phyloP scores from a whole-genome alignment of 2,113 vertebrate genomes.

The Tenebrosternarchus preto region DNA sequence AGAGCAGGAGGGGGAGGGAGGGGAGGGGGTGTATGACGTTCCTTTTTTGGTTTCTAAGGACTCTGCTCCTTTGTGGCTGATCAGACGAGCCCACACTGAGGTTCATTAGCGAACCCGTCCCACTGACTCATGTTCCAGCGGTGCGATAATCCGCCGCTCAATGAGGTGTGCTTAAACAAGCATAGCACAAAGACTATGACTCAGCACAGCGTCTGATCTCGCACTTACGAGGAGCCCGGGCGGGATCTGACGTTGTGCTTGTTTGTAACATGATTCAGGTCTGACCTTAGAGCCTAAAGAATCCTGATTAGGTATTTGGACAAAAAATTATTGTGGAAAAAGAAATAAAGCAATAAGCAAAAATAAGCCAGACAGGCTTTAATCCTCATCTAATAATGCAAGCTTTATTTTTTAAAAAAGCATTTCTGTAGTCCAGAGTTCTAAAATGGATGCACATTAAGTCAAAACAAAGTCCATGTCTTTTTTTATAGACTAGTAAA shows the following conservation, averaged over 20 bases:
- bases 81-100: neutral
- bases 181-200: neutral
- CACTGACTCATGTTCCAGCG: neutral
- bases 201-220: conserved; percentile 12
- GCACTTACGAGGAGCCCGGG: neutral
- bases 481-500: conserved; percentile 37
- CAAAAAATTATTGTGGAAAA: no score
- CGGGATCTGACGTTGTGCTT: neutral
- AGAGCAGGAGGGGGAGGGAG: no score
- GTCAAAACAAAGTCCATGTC: no score
- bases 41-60: neutral
- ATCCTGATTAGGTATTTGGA: no score
- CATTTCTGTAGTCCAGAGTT: no score
- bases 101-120: conserved; percentile 17
- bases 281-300: neutral
- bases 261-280: neutral
- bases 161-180: neutral
- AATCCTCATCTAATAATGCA: no score
- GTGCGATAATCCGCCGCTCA: neutral
- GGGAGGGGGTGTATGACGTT: neutral
- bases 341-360: no score
- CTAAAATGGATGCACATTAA: no score
- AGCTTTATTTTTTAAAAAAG: no score
- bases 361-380: no score
- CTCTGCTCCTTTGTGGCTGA: neutral